Percentiles rank a stretch among this genome's conserved stretches.
Conservation (phyloP, 1,140 invertebrate species). For the Diachasma alloeum region DNA sequence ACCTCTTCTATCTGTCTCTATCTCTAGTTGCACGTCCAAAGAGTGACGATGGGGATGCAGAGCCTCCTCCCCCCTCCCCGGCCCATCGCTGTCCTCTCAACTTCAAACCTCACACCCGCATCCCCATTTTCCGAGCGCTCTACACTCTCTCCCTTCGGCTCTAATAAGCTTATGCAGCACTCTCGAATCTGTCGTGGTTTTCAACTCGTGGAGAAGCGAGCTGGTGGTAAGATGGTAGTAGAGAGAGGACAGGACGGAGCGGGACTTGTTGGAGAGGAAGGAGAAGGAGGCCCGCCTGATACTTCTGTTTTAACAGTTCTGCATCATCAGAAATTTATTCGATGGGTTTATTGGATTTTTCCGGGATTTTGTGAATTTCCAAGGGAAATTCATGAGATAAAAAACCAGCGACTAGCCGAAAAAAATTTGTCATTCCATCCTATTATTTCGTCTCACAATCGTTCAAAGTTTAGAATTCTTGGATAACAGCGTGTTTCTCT, state of each 20-base stretch:
- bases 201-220: background rate
- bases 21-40: background rate
- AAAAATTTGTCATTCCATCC: background rate
- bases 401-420: background rate
- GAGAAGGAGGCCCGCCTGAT: background rate
- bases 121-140: conserved; percentile 21
- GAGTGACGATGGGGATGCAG: conserved; percentile 9
- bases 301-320: background rate
- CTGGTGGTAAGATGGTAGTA: background rate
- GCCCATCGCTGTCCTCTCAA: conserved; percentile 11
- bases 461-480: background rate
- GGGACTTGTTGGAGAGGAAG: too few species aligned
- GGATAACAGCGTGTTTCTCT: conserved; percentile 25
- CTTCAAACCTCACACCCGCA: conserved; percentile 15
- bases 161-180: conserved; percentile 65
- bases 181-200: conserved; percentile 42
- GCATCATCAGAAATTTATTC: conserved; percentile 4
- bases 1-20: background rate
- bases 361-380: background rate
- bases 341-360: background rate
- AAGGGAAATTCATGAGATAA: background rate
- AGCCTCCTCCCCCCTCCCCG: background rate
- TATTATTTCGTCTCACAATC: background rate
- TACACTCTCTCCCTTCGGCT: conserved; percentile 36
- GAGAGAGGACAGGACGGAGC: background rate